phyloP scores from a whole-genome alignment of 2,113 vertebrate genomes.

The Zingel zingel region DNA sequence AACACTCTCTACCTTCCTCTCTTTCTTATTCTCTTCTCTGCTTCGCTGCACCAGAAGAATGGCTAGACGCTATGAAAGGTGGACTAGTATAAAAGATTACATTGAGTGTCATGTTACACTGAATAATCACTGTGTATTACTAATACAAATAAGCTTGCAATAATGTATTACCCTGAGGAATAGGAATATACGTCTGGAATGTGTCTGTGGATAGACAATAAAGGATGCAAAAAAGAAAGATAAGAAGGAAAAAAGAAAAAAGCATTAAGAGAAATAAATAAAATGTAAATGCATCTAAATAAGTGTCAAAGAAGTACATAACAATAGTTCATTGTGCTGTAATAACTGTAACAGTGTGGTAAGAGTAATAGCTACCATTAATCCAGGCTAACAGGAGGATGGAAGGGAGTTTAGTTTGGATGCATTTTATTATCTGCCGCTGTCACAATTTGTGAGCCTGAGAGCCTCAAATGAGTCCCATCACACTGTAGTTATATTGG shows the following conservation, averaged over 20 bases:
- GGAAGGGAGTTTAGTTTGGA: slow-evolving; percentile 12
- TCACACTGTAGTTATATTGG: not conserved
- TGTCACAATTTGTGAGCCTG: not conserved
- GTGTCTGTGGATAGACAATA: slow-evolving; percentile 9
- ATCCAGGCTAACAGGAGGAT: slow-evolving; percentile 5
- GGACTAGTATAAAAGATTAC: slow-evolving; percentile 2
- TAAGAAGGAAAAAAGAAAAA: not conserved
- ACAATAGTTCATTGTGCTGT: not conserved
- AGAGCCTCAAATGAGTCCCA: slow-evolving; percentile 1
- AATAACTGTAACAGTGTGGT: not conserved
- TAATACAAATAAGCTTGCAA: not conserved
- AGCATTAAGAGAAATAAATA: not conserved
- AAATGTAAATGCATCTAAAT: slow-evolving; percentile 9
- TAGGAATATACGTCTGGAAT: not conserved
- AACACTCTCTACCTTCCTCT: not conserved
- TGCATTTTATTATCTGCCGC: not conserved
- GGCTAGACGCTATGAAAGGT: not conserved
- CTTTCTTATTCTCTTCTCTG: not conserved
- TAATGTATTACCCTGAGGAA: not conserved
- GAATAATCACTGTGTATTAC: not conserved
- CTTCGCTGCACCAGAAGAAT: not conserved
- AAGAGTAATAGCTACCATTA: slow-evolving; percentile 9
- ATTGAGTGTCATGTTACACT: not conserved
- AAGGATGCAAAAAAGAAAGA: not conserved
- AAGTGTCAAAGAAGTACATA: slow-evolving; percentile 13